Conservation (phyloP, 35 echinoderm and acorn worm species). For the Strongylocentrotus purpuratus region DNA sequence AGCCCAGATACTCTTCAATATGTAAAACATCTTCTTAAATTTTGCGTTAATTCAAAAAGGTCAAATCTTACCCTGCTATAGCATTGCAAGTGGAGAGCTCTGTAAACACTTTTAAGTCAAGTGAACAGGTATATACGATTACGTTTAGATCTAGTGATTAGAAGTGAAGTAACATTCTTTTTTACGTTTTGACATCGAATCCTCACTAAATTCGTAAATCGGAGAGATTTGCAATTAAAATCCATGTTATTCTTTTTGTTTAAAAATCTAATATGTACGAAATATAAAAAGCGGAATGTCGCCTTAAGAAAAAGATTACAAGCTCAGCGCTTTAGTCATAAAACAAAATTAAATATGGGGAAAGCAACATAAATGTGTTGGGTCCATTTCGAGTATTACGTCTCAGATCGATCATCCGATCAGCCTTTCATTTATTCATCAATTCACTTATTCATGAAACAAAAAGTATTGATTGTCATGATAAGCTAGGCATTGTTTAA, state of each 20-base stretch:
- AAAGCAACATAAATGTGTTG: too few relatives aligned
- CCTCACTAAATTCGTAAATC: not conserved
- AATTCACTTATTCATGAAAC: too few relatives aligned
- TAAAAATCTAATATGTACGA: too few relatives aligned
- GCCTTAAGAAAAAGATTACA: too few relatives aligned
- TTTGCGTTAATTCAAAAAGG: not conserved
- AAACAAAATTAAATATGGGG: too few relatives aligned
- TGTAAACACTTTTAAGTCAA: not conserved
- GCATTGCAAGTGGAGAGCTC: not conserved
- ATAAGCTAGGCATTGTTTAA: not conserved
- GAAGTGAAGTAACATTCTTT: not conserved
- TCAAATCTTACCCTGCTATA: not conserved
- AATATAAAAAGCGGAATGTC: too few relatives aligned
- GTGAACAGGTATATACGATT: not conserved
- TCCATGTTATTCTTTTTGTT: not conserved
- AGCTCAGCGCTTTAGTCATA: too few relatives aligned
- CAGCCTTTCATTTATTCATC: too few relatives aligned
- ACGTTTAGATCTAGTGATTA: not conserved
- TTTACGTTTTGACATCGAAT: not conserved
- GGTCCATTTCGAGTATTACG: too few relatives aligned
- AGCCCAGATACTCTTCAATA: not conserved
- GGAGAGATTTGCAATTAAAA: not conserved
- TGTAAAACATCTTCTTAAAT: not conserved
- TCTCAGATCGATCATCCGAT: too few relatives aligned
- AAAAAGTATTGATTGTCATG: too few relatives aligned